Percentiles rank a stretch among this genome's conserved stretches.
phyloP scores from a whole-genome alignment of 2,797 vertebrate genomes.

The Lepilemur septentrionalis region DNA sequence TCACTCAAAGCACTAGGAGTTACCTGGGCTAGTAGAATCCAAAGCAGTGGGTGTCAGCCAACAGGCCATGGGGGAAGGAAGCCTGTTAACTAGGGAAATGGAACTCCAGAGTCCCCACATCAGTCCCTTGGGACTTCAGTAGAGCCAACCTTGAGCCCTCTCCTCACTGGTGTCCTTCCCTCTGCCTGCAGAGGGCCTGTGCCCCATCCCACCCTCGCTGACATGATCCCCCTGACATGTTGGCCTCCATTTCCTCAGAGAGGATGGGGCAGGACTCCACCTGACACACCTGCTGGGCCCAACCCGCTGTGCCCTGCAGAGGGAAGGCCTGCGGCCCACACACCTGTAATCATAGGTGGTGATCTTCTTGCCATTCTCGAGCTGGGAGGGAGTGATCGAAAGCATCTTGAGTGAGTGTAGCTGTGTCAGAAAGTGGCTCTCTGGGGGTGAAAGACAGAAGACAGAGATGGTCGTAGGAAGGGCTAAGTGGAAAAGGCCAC shows the following conservation, averaged over 20 bases:
- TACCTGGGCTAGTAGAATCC: not conserved
- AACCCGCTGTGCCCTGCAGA: not conserved
- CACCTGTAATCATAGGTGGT: conserved; percentile 94
- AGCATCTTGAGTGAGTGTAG: conserved; percentile 90
- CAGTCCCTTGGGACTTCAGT: not conserved
- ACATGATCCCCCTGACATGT: not conserved
- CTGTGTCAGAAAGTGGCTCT: conserved; percentile 89
- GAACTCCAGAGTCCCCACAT: not conserved
- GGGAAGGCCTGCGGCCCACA: not conserved
- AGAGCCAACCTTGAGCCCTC: not conserved
- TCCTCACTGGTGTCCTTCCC: not conserved
- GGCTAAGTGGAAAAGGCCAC: not conserved
- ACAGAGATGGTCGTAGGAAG: not conserved
- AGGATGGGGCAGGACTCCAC: not conserved
- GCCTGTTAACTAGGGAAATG: not conserved
- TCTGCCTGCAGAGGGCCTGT: not conserved
- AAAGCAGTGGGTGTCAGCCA: not conserved
- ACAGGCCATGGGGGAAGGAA: not conserved
- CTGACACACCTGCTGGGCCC: not conserved
- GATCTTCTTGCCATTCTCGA: conserved; percentile 90
- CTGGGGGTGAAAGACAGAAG: conserved; percentile 77
- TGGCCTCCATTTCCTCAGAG: not conserved
- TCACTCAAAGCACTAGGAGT: not conserved
- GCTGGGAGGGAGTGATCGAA: conserved; percentile 92
- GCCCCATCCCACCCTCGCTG: not conserved